Conservation (phyloP, 1,140 invertebrate genomes). For the Cryptotermes secundus region DNA sequence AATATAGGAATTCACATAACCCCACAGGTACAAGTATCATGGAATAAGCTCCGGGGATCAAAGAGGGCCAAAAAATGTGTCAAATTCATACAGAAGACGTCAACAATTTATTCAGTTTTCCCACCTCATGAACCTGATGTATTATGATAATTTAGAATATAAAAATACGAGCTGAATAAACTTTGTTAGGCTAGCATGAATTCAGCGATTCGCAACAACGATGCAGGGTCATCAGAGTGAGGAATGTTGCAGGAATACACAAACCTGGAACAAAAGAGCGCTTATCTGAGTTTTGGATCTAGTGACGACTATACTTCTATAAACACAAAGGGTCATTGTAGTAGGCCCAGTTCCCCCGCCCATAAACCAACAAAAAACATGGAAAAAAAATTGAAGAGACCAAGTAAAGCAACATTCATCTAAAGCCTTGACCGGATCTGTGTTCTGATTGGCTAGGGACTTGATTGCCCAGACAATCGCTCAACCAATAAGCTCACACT, state of each 20-base stretch:
- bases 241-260: background rate
- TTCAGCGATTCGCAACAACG: background rate
- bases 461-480: slow-evolving; percentile 24
- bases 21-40: too few relatives aligned
- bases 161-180: too few relatives aligned
- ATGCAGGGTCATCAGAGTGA: background rate
- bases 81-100: too few relatives aligned
- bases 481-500: slow-evolving; percentile 25
- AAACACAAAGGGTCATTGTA: slow-evolving; percentile 13
- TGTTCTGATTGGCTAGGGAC: slow-evolving; percentile 24
- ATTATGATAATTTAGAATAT: too few relatives aligned
- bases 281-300: background rate
- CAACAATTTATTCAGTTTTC: too few relatives aligned
- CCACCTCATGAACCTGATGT: too few relatives aligned
- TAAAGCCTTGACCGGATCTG: background rate
- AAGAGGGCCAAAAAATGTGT: too few relatives aligned
- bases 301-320: background rate
- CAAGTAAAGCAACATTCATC: background rate
- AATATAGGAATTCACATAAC: too few relatives aligned
- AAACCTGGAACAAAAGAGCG: background rate
- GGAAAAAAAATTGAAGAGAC: background rate
- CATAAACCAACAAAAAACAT: slow-evolving; percentile 14
- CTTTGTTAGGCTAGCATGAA: too few relatives aligned
- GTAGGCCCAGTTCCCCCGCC: background rate
- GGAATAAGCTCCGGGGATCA: too few relatives aligned